A percentile compares a stretch with the other conserved stretches of the same genome.
Evolutionary conservation across 2,888 invertebrate species (phyloP).

Genomic region (Therioaphis trifolii): DNA sequence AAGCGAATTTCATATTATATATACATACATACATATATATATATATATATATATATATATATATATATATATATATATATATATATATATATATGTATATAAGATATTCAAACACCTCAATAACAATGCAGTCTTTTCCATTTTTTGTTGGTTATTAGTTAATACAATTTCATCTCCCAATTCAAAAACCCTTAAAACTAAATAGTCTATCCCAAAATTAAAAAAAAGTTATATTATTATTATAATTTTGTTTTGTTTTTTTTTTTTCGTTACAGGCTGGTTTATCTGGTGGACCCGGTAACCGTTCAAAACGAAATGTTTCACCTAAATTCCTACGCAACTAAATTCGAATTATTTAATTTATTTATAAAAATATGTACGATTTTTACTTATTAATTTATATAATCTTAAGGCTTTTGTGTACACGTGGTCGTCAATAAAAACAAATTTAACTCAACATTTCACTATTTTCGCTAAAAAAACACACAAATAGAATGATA

Average conservation of each 20-base stretch:
- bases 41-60: no score
- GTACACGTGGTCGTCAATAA: neutral
- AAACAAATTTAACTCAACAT: neutral
- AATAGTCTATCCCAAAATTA: neutral
- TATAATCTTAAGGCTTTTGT: neutral
- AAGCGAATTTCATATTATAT: no score
- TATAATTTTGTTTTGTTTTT: neutral
- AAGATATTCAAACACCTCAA: no score
- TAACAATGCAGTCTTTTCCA: no score
- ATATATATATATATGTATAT: no score
- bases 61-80: no score
- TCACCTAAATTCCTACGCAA: constrained; percentile 35
- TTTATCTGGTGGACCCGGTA: constrained; percentile 43
- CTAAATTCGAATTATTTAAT: neutral
- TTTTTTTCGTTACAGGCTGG: constrained; percentile 31
- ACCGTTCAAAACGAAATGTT: constrained; percentile 29
- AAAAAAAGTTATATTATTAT: neutral
- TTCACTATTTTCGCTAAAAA: no score
- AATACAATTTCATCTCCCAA: no score
- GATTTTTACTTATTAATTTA: neutral
- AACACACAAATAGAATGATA: no score
- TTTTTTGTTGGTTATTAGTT: no score
- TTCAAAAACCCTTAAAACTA: no score
- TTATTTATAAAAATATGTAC: neutral
- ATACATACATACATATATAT: no score